Percentiles rank a stretch among this genome's conserved stretches.
Evolutionary conservation across 2,113 vertebrate species (phyloP).

Genomic region (Globicephala melas): DNA sequence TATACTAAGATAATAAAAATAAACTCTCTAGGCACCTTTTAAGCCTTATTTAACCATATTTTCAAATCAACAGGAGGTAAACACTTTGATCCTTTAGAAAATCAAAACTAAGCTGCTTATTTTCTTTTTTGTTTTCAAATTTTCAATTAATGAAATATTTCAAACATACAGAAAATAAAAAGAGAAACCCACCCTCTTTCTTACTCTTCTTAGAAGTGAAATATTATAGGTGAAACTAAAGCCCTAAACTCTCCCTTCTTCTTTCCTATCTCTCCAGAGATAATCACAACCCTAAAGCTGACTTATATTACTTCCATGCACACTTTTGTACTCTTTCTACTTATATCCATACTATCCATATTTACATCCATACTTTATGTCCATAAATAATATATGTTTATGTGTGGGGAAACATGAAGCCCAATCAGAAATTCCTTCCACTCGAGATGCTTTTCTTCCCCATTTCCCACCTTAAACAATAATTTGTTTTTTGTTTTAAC

Average conservation of each 20-base stretch:
- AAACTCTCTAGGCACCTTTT: neutral
- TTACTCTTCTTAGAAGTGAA: neutral
- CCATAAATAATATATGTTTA: constrained; percentile 35
- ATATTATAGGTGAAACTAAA: neutral
- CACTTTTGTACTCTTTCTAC: neutral
- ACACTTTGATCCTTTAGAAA: constrained; percentile 27
- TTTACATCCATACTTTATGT: neutral
- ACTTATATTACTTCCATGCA: neutral
- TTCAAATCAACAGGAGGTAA: constrained; percentile 8
- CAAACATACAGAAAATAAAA: neutral
- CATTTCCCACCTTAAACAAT: neutral
- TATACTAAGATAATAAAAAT: constrained; percentile 8
- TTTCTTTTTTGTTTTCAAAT: neutral
- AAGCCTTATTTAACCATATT: constrained; percentile 24
- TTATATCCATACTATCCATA: neutral
- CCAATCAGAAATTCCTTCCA: constrained; percentile 21
- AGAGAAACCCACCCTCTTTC: neutral
- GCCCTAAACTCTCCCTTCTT: neutral
- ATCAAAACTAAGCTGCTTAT: neutral
- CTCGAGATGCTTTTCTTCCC: neutral
- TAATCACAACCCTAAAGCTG: neutral
- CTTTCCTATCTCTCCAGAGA: neutral
- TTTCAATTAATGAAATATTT: constrained; percentile 46
- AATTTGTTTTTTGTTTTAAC: neutral
- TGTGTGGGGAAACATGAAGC: neutral